Base-by-base conservation (phyloP, 2,113 vertebrate genomes). In the Phocoena sinus region DNA sequence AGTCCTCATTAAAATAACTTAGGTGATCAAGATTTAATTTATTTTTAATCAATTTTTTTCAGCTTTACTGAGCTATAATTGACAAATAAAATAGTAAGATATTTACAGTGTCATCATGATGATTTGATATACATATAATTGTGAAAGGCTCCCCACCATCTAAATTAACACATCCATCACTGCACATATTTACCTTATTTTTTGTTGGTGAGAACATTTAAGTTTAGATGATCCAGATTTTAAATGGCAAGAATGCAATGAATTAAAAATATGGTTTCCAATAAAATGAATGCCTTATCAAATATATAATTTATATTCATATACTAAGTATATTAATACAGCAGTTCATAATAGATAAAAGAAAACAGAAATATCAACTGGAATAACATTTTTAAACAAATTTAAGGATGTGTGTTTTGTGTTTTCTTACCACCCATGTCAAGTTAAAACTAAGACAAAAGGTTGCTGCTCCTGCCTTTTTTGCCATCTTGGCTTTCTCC, bases 331-430 rank as follows among this genome's bases (percentile, higher is more conserved):
- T 26, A 73, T 73, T 73, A 96, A 85, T 56, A 38, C 0, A 63
- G 23, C 6, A 70, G 5, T 89, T 96, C 25, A 31, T 76, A 73
- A 71, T 82, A 47, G 20, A 23, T 77, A 62, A 71, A 82, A 76
- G 47, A 93, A 86, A 93, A 71, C 15, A 91, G 65, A 97, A 95
- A 70, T 95, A 93, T 31, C 53, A 67, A 31, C 38, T 56, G 21
- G 7, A 79, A 36, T 9, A 87, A 62, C 67, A 53, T 83, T 94
- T 89, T 68, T 50, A n/a, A 76, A 65, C 23, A 88, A 76, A 81
- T 18, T 90, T 88, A 88, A 81, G 31, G 17, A 50, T 36, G 5
- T 31, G 0, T 36, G 8, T 65, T 26, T 70, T 62, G 0, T 33
- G 10, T 60, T 26, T 70, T 67, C 17, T 71, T 89, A 82, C 12